A percentile compares a stretch with the other conserved stretches of the same genome.
Evolutionary conservation across 2,888 invertebrate species (phyloP).

Genomic region (Limnephilus lunatus): DNA sequence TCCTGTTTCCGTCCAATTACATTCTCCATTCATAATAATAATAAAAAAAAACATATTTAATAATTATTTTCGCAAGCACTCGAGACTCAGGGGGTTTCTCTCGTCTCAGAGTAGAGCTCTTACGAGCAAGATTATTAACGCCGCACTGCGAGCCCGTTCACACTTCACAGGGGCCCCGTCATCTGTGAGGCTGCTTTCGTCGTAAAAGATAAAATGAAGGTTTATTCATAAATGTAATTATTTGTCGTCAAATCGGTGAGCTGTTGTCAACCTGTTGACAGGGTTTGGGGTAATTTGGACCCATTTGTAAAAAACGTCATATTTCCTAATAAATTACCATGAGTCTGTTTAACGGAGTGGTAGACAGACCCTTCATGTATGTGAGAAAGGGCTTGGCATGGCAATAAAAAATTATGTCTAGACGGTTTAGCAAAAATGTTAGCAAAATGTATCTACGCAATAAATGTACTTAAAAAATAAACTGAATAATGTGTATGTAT

Average conservation of each 20-base stretch:
- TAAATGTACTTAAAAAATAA: too few species aligned
- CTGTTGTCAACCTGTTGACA: neutral
- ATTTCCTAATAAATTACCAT: too few species aligned
- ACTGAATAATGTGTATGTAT: too few species aligned
- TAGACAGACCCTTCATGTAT: too few species aligned
- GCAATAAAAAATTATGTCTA: too few species aligned
- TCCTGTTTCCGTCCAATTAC: neutral
- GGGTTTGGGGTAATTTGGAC: neutral
- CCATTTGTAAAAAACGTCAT: too few species aligned
- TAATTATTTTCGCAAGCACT: neutral
- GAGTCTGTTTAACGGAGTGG: too few species aligned
- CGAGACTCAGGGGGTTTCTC: neutral
- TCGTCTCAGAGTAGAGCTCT: neutral
- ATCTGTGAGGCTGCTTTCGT: neutral
- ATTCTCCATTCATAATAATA: neutral
- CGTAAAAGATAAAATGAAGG: conserved; percentile 13
- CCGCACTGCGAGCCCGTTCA: neutral
- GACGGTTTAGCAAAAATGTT: too few species aligned
- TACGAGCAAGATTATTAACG: conserved; percentile 5
- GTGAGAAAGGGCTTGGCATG: too few species aligned
- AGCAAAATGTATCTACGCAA: too few species aligned
- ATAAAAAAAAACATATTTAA: neutral
- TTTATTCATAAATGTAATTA: conserved; percentile 25
- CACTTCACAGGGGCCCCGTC: neutral
- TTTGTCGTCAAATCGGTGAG: neutral